These are phyloP conservation scores for Hyperoplus immaculatus DNA, from an alignment of 2,797 vertebrate genomes.

Conservation along the genomic window DNA sequence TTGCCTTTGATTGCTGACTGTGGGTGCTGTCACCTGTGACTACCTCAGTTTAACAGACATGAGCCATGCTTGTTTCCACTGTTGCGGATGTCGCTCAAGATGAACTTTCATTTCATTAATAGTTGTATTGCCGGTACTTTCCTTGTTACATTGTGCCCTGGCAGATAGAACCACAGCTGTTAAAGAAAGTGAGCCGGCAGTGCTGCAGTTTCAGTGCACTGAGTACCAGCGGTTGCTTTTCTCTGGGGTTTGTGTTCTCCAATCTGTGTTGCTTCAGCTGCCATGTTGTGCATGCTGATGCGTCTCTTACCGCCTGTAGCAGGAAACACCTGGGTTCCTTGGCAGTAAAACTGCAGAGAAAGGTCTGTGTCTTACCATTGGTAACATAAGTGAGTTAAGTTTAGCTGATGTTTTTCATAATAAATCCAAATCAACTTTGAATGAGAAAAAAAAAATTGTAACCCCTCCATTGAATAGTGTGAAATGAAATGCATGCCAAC, in stretches of 20 bases:
- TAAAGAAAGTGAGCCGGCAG: conserved; percentile 2
- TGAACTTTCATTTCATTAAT: conserved; percentile 22
- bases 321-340: conserved; percentile 39
- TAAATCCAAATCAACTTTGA: too few relatives aligned
- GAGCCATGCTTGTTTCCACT: neutral
- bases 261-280: conserved; percentile 45
- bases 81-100: neutral
- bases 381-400: neutral
- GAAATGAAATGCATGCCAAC: neutral
- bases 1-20: conserved; percentile 26
- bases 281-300: conserved; percentile 59
- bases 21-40: conserved; percentile 23
- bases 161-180: conserved; percentile 31
- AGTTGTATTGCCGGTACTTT: neutral
- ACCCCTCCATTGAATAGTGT: neutral
- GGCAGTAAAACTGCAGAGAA: conserved; percentile 18
- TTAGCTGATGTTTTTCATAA: neutral
- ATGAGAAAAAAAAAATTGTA: neutral
- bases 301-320: conserved; percentile 23
- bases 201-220: conserved; percentile 21
- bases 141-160: neutral
- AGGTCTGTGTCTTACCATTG: conserved; percentile 2
- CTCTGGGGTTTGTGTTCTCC: conserved; percentile 48
- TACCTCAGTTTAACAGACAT: conserved; percentile 12
- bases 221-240: conserved; percentile 38